Evolutionary conservation across 2,888 invertebrate genomes (phyloP).

Genomic region (Troides helena): DNA sequence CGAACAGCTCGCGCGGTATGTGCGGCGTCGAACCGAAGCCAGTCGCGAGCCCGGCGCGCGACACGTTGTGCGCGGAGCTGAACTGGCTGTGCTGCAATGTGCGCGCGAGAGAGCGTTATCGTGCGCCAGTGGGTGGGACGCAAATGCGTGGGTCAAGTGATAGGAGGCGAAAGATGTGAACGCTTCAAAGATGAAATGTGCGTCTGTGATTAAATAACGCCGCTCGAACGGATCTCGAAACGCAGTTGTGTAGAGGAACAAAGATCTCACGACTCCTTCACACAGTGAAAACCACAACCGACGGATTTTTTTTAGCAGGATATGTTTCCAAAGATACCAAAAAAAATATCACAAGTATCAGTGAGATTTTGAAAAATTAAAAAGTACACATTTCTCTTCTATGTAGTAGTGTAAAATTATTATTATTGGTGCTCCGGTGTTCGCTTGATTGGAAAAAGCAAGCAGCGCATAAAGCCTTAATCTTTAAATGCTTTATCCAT

Average conservation of each 20-base stretch:
- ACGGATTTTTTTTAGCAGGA: too few species aligned
- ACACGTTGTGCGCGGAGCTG: constrained; percentile 78
- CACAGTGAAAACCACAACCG: too few species aligned
- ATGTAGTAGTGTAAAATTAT: background rate
- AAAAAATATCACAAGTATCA: too few species aligned
- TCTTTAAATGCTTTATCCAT: background rate
- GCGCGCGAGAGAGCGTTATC: constrained; percentile 21
- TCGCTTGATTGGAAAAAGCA: constrained; percentile 17
- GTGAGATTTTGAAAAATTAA: too few species aligned
- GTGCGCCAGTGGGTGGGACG: constrained; percentile 23
- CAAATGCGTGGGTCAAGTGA: background rate
- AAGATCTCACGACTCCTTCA: too few species aligned
- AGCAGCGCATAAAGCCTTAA: background rate
- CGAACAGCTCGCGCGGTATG: constrained; percentile 57
- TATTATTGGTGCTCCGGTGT: constrained; percentile 13
- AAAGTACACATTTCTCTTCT: too few species aligned
- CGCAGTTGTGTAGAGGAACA: too few species aligned
- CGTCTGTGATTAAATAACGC: background rate
- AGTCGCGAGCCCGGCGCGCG: constrained; percentile 49
- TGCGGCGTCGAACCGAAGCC: constrained; percentile 77
- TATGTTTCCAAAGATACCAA: too few species aligned
- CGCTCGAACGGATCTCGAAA: too few species aligned
- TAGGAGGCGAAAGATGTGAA: background rate
- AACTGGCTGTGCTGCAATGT: constrained; percentile 76
- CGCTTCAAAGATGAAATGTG: background rate